Evolutionary conservation across 2,888 invertebrate species (phyloP), one percentile per base, ranked within the genome.

Genomic region (Polia nebulosa): DNA sequence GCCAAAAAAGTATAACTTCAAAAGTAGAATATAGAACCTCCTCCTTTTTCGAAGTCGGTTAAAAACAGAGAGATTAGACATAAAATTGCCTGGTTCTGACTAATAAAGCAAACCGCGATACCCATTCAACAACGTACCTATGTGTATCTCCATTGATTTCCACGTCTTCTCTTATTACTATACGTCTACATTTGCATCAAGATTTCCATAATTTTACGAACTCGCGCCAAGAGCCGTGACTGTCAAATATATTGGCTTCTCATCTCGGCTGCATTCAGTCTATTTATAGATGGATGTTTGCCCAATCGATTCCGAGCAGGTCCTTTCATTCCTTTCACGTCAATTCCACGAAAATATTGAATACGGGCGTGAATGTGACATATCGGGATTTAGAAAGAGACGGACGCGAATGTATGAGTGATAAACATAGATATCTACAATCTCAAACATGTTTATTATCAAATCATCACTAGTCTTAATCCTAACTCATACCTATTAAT

Each of bases 221-320:
- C n/a, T 15, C 8, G 15, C 41, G 76, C 76, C 76, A 76, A 77
- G 41, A 29, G 13, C 2, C 34, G 17, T 76, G 76, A 76, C 57
- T 49, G 25, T 51, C 66, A 15, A 55, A 59, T 72, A 62, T 67
- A 62, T 41, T 25, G 34, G 2, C n/a, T 29, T 51, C 58, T 44
- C 61, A 67, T 67, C 51, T 36, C 22, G 20, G 6, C 25, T 72
- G 76, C 67, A 76, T 13, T n/a, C 34, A 9, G 34, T 36, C 61
- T 77, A 72, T 77, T 66, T 62, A 55, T 67, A 77, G 51, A 36
- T 9, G 11, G 5, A 20, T 41, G 49, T 61, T 77, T 36, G 45
- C 20, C 27, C 29, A 59, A 76, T 76, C 72, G 77, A 77, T 72
- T 53, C 20, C 11, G 36, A 60, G 56, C 20, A 51, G 39, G 55